Percentiles rank a stretch among this genome's conserved stretches.
Evolutionary conservation across 1,140 invertebrate genomes (phyloP).

Genomic region (Idris sp.): DNA sequence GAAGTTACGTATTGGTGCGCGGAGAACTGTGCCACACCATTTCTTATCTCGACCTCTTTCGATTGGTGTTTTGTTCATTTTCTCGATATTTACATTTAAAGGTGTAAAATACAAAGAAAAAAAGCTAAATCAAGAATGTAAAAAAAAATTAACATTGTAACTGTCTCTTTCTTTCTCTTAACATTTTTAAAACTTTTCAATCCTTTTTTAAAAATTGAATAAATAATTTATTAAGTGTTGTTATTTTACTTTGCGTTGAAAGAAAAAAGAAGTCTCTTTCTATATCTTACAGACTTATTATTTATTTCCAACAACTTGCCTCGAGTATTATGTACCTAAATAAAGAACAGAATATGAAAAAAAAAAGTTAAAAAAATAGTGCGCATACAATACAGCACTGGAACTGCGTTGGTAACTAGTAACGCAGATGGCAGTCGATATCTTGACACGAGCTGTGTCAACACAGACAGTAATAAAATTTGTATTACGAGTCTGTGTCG

Average conservation of each 20-base stretch:
- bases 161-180: no score
- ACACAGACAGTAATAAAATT: constrained; percentile 71
- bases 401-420: constrained; percentile 55
- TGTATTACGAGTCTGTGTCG: constrained; percentile 58
- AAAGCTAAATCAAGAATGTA: not conserved
- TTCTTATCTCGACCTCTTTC: constrained; percentile 72
- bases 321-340: constrained; percentile 29
- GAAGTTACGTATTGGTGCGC: constrained; percentile 55
- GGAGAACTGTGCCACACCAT: constrained; percentile 48
- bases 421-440: constrained; percentile 68
- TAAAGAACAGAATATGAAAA: constrained; percentile 9
- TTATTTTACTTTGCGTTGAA: no score
- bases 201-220: no score
- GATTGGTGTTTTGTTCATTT: constrained; percentile 59
- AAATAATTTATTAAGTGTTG: no score
- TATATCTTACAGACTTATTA: no score
- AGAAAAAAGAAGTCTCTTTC: no score
- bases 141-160: constrained; percentile 17
- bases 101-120: not conserved
- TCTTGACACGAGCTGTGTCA: constrained; percentile 67
- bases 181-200: no score
- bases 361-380: constrained; percentile 11
- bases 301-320: constrained; percentile 43
- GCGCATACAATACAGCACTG: constrained; percentile 24
- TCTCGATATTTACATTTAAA: constrained; percentile 28